Evolutionary conservation across 1,140 invertebrate genomes (phyloP).

Genomic region (Drosophila kohkoa): DNA sequence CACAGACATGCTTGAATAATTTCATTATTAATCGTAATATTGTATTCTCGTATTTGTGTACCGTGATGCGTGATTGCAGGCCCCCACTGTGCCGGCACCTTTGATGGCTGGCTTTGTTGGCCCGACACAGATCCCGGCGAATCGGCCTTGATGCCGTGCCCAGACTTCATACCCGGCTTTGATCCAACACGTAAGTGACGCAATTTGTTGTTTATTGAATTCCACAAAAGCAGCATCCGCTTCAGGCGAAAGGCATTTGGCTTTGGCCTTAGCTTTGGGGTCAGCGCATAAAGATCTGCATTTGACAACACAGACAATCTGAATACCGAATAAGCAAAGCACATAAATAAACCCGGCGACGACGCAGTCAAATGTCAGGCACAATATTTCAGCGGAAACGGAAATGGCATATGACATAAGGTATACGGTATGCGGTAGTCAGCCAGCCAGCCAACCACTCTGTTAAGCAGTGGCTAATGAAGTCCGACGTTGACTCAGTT

Average conservation of each 20-base stretch:
- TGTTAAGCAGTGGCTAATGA: constrained; percentile 18
- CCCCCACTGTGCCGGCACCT: constrained; percentile 90
- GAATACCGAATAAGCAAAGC: constrained; percentile 13
- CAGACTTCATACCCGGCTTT: constrained; percentile 91
- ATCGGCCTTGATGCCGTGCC: constrained; percentile 90
- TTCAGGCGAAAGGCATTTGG: neutral
- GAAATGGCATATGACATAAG: constrained; percentile 27
- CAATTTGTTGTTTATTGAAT: constrained; percentile 56
- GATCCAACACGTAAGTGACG: constrained; percentile 86
- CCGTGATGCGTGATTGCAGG: constrained; percentile 74
- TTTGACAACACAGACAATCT: constrained; percentile 30
- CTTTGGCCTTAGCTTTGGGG: neutral
- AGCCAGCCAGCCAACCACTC: neutral
- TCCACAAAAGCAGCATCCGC: constrained; percentile 30
- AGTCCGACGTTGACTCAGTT: constrained; percentile 6
- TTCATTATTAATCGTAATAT: constrained; percentile 25
- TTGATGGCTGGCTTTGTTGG: constrained; percentile 96
- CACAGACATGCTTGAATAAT: neutral
- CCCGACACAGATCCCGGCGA: constrained; percentile 91
- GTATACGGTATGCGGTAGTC: neutral
- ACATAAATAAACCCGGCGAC: constrained; percentile 18
- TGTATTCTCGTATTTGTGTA: constrained; percentile 20
- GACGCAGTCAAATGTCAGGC: constrained; percentile 34
- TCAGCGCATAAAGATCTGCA: constrained; percentile 17
- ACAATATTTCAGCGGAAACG: constrained; percentile 38